These are phyloP conservation scores for Polylopha cassiicola DNA, from an alignment of 2,888 invertebrate species.

Conservation along the genomic window DNA sequence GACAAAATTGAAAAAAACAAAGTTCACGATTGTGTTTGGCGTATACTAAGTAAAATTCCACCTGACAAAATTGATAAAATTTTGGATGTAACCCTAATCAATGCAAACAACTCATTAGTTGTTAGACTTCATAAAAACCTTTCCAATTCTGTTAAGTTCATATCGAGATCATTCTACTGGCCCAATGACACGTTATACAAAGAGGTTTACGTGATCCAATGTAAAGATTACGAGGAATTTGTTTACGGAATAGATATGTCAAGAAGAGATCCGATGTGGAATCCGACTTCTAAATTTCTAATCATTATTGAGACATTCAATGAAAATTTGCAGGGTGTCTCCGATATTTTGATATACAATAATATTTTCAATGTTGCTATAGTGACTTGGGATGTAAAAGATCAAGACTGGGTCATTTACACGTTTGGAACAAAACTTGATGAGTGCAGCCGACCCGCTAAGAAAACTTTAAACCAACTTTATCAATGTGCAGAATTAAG, in stretches of 20 bases:
- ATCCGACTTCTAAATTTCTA: slow-evolving; percentile 36
- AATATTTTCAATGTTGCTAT: slow-evolving; percentile 29
- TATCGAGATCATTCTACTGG: slow-evolving; percentile 31
- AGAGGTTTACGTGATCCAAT: slow-evolving; percentile 32
- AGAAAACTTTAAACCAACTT: slow-evolving; percentile 1
- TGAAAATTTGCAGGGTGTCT: slow-evolving; percentile 25
- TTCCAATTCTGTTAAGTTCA: slow-evolving; percentile 27
- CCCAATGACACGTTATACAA: slow-evolving; percentile 24
- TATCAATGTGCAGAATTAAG: slow-evolving; percentile 15
- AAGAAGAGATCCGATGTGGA: slow-evolving; percentile 34
- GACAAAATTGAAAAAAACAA: neutral
- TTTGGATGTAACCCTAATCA: slow-evolving; percentile 32
- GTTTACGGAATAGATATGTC: slow-evolving; percentile 25
- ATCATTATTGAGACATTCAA: slow-evolving; percentile 30
- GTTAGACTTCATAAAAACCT: slow-evolving; percentile 27
- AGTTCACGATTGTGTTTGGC: slow-evolving; percentile 11
- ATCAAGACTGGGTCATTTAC: slow-evolving; percentile 21
- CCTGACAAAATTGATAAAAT: neutral
- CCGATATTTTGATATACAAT: slow-evolving; percentile 28
- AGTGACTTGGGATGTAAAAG: slow-evolving; percentile 21
- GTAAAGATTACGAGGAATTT: slow-evolving; percentile 31
- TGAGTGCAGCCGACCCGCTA: slow-evolving; percentile 16
- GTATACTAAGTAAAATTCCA: slow-evolving; percentile 5
- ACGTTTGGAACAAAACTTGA: slow-evolving; percentile 22
- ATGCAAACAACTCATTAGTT: slow-evolving; percentile 27